phyloP scores from a whole-genome alignment of 2,113 vertebrate genomes.

The Hoplias malabaricus region DNA sequence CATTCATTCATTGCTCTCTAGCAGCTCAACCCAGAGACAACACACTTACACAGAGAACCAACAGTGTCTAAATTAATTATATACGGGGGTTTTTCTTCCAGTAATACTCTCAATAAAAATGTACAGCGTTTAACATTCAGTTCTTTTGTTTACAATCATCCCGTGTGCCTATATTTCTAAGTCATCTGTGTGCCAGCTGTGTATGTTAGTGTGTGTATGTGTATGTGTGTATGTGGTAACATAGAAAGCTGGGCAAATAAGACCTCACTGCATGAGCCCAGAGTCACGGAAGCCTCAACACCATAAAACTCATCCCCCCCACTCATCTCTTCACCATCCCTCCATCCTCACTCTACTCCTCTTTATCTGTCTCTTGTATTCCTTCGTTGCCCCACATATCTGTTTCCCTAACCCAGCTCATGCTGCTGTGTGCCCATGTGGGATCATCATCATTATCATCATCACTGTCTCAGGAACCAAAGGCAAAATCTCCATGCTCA shows the following conservation, averaged over 20 bases:
- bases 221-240: constrained; percentile 13
- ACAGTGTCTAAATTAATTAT: too few species aligned
- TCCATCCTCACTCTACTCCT: constrained; percentile 14
- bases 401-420: constrained; percentile 10
- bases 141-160: constrained; percentile 1
- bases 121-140: background rate
- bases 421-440: constrained; percentile 31
- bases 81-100: background rate
- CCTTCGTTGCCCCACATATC: constrained; percentile 17
- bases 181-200: constrained; percentile 7
- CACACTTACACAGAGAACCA: too few species aligned
- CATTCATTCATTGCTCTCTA: too few species aligned
- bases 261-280: constrained; percentile 21
- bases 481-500: too few species aligned
- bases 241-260: constrained; percentile 27
- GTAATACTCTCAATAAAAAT: background rate
- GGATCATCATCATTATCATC: constrained; percentile 28
- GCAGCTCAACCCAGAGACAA: too few species aligned
- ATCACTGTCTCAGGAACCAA: background rate
- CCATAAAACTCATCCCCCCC: constrained; percentile 13
- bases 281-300: constrained; percentile 28
- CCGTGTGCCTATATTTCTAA: background rate
- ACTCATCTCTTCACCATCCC: constrained; percentile 9
- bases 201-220: constrained; percentile 12
- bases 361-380: constrained; percentile 31